Evolutionary conservation across 1,140 invertebrate genomes (phyloP), one percentile per base, ranked within the genome.

Genomic region (Camponotus vicinus): DNA sequence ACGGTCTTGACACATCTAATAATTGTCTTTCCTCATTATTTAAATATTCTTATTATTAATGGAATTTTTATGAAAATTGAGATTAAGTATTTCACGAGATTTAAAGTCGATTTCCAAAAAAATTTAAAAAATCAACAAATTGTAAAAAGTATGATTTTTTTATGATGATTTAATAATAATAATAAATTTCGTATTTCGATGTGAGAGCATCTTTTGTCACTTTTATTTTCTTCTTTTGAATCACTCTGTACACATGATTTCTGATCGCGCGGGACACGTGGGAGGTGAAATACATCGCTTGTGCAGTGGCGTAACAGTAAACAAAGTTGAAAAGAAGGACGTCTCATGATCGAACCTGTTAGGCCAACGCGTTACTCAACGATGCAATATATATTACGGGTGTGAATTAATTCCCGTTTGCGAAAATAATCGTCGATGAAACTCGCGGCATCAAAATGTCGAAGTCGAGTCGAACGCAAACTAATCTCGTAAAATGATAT

Each of bases 271-370:
- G 18, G 27, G 32, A 40, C 73, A 90, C 89, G 89, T 91, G 86
- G 89, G 89, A 88, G 89, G 86, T 66, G 85, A 87, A 89, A 90
- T 84, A 67, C 63, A 18, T 84, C 71, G 57, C 32, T 61, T 42
- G 52, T 40, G 45, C 86, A 90, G 15, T 90, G 89, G 85, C 86
- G 89, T 90, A 90, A 90, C 84, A 61, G 75, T 84, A 79, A 79
- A 85, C 85, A 87, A 87, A 90, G 64, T 84, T 55, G 78, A 42
- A 86, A 87, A 88, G 77, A 88, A 80, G 86, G 83, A 82, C 69
- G 76, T 76, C 69, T 42, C 42, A 61, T 40, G 63, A 69, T 57
- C 69, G 75, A 86, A 88, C 87, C 84, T 82, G 88, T 89, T 86
- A 70, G 69, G 57, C 61, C 79, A 67, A 88, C 67, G 87, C 66